Conservation (phyloP, 2,888 invertebrate species). For the Urechis unicinctus region DNA sequence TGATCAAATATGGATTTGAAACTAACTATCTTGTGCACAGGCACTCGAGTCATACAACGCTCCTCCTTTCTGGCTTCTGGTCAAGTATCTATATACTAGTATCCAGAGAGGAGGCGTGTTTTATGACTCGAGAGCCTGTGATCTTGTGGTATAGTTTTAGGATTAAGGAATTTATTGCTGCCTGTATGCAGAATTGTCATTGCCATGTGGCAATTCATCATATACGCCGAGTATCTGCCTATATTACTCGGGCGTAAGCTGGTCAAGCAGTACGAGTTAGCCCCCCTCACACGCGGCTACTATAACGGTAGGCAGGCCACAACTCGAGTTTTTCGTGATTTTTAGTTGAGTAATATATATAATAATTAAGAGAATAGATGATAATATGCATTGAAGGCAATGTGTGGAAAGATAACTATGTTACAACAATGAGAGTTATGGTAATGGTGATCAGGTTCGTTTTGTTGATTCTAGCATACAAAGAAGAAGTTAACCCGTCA, state of each 20-base stretch:
- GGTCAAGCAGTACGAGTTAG: conserved; percentile 79
- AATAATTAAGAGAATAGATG: not conserved
- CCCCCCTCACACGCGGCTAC: conserved; percentile 74
- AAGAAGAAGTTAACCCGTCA: conserved; percentile 22
- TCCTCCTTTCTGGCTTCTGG: too few species aligned
- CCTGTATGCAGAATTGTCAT: too few species aligned
- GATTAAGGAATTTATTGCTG: too few species aligned
- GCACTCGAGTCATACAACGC: too few species aligned
- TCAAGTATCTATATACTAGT: too few species aligned
- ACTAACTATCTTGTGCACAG: too few species aligned
- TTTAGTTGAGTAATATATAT: too few species aligned
- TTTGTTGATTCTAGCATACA: conserved; percentile 11
- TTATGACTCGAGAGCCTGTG: too few species aligned
- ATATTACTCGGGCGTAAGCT: conserved; percentile 82
- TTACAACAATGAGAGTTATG: not conserved
- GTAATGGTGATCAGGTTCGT: not conserved
- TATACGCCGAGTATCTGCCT: conserved; percentile 60
- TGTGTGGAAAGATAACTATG: not conserved
- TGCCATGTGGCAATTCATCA: conserved; percentile 60
- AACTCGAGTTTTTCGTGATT: too few species aligned
- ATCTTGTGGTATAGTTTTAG: too few species aligned
- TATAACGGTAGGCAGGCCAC: conserved; percentile 40
- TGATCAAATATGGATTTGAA: too few species aligned
- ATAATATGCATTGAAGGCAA: not conserved
- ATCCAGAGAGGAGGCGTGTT: too few species aligned